phyloP scores from a whole-genome alignment of 92 coral and sea anemone species.

The Pocillopora grandis region DNA sequence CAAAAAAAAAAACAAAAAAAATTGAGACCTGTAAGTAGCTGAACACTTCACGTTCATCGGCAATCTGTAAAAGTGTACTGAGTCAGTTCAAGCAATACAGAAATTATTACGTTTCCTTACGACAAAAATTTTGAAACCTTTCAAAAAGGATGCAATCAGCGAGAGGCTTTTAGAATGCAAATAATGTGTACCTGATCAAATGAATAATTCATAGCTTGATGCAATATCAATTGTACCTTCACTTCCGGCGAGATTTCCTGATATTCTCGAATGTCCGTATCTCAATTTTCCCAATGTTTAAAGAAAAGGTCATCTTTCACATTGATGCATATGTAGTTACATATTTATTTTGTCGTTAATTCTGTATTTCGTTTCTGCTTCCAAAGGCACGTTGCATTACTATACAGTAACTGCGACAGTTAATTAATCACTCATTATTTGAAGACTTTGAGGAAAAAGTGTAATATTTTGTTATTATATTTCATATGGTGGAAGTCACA shows the following conservation, averaged over 20 bases:
- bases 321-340: no score
- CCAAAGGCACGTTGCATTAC: not conserved
- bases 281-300: not conserved
- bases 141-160: no score
- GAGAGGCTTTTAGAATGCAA: not conserved
- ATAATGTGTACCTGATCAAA: not conserved
- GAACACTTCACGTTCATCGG: no score
- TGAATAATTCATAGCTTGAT: slow-evolving; percentile 32
- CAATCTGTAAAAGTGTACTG: no score
- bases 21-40: no score
- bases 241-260: slow-evolving; percentile 21
- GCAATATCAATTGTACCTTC: not conserved
- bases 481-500: no score
- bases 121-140: no score
- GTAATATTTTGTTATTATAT: not conserved
- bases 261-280: not conserved
- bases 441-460: not conserved
- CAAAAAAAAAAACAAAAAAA: no score
- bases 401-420: not conserved
- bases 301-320: no score
- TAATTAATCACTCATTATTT: not conserved
- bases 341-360: no score
- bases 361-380: not conserved
- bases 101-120: no score
- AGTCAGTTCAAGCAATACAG: no score